Evolutionary conservation across 2,888 invertebrate species (phyloP).

Genomic region (Heliconius ismenius): DNA sequence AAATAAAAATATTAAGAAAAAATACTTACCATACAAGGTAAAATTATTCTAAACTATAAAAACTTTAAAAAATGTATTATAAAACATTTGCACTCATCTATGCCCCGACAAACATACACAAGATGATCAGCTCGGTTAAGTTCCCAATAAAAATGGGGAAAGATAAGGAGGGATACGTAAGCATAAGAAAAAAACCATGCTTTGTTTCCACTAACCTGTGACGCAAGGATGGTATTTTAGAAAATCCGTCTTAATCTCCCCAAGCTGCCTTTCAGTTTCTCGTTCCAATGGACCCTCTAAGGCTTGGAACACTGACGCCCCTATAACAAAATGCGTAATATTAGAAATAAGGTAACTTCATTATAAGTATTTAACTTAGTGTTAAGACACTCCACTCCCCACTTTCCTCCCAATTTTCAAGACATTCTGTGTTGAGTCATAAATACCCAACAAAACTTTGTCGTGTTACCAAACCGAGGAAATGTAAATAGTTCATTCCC

Average conservation of each 20-base stretch:
- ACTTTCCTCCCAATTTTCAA: background rate
- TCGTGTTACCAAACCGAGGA: too few relatives aligned
- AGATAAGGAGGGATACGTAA: too few relatives aligned
- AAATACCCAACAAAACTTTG: background rate
- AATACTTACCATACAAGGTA: too few relatives aligned
- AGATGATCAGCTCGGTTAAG: too few relatives aligned
- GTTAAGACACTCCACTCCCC: background rate
- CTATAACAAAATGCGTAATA: slow-evolving; percentile 56
- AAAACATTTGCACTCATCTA: too few relatives aligned
- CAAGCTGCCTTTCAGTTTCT: slow-evolving; percentile 79
- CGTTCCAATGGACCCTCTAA: slow-evolving; percentile 88
- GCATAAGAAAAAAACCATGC: background rate
- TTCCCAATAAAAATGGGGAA: too few relatives aligned
- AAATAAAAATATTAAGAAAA: too few relatives aligned
- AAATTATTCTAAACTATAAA: too few relatives aligned
- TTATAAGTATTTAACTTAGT: too few relatives aligned
- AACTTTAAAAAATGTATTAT: too few relatives aligned
- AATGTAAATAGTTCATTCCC: background rate
- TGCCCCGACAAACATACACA: too few relatives aligned
- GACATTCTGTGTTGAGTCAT: background rate
- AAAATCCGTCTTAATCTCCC: slow-evolving; percentile 82
- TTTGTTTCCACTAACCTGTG: slow-evolving; percentile 79
- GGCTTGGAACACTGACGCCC: slow-evolving; percentile 90
- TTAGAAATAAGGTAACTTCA: background rate
- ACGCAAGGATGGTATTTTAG: slow-evolving; percentile 84